A percentile compares a stretch with the other conserved stretches of the same genome.
Evolutionary conservation across 2,797 vertebrate species (phyloP).

Genomic region (Pteropus rufus): DNA sequence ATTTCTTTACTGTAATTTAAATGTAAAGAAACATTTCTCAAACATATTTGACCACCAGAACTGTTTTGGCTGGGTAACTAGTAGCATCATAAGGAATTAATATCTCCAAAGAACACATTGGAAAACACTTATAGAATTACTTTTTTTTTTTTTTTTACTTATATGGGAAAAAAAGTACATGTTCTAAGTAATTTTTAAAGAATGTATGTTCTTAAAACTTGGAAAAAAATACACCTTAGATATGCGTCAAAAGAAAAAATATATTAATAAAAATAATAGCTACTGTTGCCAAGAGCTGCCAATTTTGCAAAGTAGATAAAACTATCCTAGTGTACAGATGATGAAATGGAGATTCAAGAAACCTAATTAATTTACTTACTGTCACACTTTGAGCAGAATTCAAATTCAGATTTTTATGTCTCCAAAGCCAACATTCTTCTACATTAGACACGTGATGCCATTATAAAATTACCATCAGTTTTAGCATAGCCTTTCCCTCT

Average conservation of each 20-base stretch:
- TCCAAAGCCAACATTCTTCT: not conserved
- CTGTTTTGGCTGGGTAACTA: not conserved
- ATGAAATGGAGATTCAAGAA: not conserved
- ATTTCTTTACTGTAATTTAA: not conserved
- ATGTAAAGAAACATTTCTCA: not conserved
- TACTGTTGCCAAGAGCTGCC: not conserved
- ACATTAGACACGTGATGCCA: not conserved
- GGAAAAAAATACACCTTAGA: not conserved
- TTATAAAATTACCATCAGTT: not conserved
- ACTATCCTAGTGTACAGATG: not conserved
- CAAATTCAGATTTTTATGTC: not conserved
- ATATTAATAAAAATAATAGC: not conserved
- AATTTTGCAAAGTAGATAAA: not conserved
- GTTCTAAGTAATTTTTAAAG: not conserved
- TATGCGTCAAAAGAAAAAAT: not conserved
- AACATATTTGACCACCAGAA: not conserved
- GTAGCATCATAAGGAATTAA: conserved; percentile 19
- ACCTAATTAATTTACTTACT: conserved; percentile 17
- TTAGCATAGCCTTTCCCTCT: not conserved
- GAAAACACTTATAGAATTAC: not conserved
- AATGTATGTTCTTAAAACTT: not conserved
- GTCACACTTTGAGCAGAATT: not conserved
- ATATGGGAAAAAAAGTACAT: not conserved
- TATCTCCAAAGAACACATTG: not conserved
- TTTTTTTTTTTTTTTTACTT: not conserved